A percentile compares a stretch with the other conserved stretches of the same genome.
Evolutionary conservation across 2,113 vertebrate genomes (phyloP).

Genomic region (Oplegnathus fasciatus): DNA sequence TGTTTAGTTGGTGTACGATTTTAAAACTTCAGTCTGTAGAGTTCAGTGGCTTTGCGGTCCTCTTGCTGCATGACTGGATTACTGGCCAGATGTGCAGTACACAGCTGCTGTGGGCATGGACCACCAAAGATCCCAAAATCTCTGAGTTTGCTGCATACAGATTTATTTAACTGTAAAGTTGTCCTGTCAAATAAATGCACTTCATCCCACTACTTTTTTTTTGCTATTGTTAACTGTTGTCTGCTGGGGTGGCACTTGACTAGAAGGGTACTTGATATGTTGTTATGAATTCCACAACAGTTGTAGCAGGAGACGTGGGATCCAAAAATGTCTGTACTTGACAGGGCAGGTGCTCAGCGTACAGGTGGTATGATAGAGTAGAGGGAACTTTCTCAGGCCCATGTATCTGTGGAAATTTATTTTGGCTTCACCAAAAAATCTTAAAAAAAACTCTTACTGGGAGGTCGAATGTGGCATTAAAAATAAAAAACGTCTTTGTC

Average conservation of each 20-base stretch:
- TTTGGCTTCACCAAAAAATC: conserved; percentile 4
- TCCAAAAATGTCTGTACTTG: conserved; percentile 1
- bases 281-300: conserved; percentile 25
- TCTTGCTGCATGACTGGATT: neutral
- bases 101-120: neutral
- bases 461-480: neutral
- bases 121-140: neutral
- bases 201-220: neutral
- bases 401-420: neutral
- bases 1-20: neutral
- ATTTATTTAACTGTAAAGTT: neutral
- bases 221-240: conserved; percentile 24
- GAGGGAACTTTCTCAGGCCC: neutral
- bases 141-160: neutral
- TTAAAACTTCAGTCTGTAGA: neutral
- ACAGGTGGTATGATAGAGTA: neutral
- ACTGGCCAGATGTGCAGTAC: neutral
- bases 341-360: neutral
- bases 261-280: conserved; percentile 16
- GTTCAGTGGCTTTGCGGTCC: neutral
- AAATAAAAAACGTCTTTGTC: neutral
- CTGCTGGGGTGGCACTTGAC: conserved; percentile 25
- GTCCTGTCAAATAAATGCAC: neutral
- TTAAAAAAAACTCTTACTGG: neutral
- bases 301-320: conserved; percentile 3